Evolutionary conservation across 2,888 invertebrate genomes (phyloP).

Genomic region (Pegoplata infirma): DNA sequence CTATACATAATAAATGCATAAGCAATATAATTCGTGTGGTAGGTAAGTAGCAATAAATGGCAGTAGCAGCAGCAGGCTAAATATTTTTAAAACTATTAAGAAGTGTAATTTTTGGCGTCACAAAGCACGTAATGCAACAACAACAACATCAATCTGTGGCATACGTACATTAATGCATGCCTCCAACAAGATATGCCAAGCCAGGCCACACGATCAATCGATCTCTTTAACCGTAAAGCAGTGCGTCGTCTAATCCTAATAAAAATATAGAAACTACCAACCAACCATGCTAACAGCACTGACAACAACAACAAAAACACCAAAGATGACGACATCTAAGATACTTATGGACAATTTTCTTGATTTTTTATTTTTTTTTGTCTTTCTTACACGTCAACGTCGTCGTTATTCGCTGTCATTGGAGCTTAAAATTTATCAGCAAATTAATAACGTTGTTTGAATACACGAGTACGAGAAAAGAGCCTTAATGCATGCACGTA

Average conservation of each 20-base stretch:
- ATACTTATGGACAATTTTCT: neutral
- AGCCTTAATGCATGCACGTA: neutral
- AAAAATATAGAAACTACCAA: slow-evolving; percentile 64
- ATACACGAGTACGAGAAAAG: slow-evolving; percentile 31
- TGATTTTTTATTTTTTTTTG: neutral
- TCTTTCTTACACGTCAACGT: slow-evolving; percentile 53
- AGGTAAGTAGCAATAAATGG: neutral
- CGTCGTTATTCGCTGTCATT: slow-evolving; percentile 60
- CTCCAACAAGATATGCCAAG: neutral
- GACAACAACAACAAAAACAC: slow-evolving; percentile 14
- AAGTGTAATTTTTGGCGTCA: neutral
- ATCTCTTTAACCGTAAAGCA: slow-evolving; percentile 50
- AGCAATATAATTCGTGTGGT: neutral
- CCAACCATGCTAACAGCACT: slow-evolving; percentile 17
- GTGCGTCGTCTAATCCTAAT: slow-evolving; percentile 65
- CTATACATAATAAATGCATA: neutral
- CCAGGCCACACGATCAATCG: slow-evolving; percentile 36
- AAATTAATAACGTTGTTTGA: slow-evolving; percentile 60
- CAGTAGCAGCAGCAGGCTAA: neutral
- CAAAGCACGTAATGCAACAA: neutral
- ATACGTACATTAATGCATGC: neutral
- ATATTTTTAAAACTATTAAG: neutral
- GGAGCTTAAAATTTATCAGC: slow-evolving; percentile 62
- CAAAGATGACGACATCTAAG: slow-evolving; percentile 46
- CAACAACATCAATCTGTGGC: no score